Percentiles rank a stretch among this genome's conserved stretches.
These are phyloP conservation scores for Forpus xanthops DNA, from an alignment of 2,797 vertebrate species.

Conservation along the genomic window DNA sequence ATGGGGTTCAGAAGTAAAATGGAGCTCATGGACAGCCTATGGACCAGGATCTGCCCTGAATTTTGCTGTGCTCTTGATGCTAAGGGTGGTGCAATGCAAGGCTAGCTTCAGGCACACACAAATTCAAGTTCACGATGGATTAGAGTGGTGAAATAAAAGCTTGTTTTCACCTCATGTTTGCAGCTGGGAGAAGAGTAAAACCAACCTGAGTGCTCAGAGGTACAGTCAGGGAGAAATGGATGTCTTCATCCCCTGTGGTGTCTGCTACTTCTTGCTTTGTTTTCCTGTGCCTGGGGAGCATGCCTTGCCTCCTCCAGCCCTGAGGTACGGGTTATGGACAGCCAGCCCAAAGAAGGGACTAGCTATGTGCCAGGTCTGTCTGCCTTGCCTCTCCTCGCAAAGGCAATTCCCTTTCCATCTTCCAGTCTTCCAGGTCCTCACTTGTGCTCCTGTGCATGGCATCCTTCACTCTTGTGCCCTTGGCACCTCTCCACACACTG, in stretches of 20 bases:
- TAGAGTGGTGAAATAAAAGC: neutral
- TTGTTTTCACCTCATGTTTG: neutral
- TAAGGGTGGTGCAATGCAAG: neutral
- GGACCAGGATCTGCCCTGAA: neutral
- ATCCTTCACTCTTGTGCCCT: neutral
- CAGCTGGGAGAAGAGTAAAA: neutral
- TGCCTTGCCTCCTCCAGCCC: neutral
- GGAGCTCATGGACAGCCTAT: neutral
- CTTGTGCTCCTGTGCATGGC: neutral
- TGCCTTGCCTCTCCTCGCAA: neutral
- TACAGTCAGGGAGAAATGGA: neutral
- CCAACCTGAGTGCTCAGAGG: neutral
- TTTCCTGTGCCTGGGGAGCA: neutral
- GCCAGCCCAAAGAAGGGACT: neutral
- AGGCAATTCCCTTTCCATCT: neutral
- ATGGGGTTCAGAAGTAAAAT: neutral
- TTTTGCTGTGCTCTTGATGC: neutral
- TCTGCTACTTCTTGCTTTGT: neutral
- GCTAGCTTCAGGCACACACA: neutral
- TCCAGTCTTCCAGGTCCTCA: neutral
- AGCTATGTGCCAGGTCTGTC: accelerated
- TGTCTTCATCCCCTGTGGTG: neutral
- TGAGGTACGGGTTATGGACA: neutral
- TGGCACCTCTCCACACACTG: neutral
- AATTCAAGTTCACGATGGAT: neutral